Base-by-base conservation (phyloP, 2,113 vertebrate genomes). In the Nanger granti region DNA sequence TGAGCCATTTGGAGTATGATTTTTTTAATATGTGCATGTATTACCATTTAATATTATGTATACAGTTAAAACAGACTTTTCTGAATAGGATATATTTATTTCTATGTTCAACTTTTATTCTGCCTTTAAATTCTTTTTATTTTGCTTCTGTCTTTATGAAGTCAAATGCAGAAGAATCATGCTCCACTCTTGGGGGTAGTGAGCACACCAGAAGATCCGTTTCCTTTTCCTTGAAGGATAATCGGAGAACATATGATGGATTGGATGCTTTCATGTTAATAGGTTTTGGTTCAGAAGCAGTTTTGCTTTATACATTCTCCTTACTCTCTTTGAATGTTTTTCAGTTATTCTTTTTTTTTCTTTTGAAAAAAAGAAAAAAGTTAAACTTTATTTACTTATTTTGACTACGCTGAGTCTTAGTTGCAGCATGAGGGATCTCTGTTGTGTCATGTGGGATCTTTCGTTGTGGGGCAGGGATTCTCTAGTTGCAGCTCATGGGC, bases 281-380 rank as follows among this genome's bases (percentile, higher is more conserved):
- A 60, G 80, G 15, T 59, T 89, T 89, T 96, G 29, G 93, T 87
- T 97, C n/a, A 1, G 1, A 7, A 73, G 59, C 18, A 26, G 34
- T 64, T 62, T 94, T 26, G 49, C 91, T 98, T 92, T 93, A 80
- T 87, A 79, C 90, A 83, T 91, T 34, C 1, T 57, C 93, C 79
- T 87, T 84, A 13, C 49, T 66, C 41, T 92, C 96, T 98, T 98
- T 98, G 98, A 64, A 86, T 97, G 82, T 97, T 98, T 87, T 94
- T 98, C 98, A 97, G 98, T 98, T 99, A 98, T 99, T 98, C 98
- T 99, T 98, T 79, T 44, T 24, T 73, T 41, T 28, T 24, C 34
- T 69, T n/a, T 37, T 73, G 34, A 10, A 69, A 69, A 34, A 66
- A 15, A 64, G 13, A 8, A 7, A 17, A 37, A 69, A 9, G 41